Conservation (phyloP, 2,888 invertebrate genomes). For the Cerastoderma edule region DNA sequence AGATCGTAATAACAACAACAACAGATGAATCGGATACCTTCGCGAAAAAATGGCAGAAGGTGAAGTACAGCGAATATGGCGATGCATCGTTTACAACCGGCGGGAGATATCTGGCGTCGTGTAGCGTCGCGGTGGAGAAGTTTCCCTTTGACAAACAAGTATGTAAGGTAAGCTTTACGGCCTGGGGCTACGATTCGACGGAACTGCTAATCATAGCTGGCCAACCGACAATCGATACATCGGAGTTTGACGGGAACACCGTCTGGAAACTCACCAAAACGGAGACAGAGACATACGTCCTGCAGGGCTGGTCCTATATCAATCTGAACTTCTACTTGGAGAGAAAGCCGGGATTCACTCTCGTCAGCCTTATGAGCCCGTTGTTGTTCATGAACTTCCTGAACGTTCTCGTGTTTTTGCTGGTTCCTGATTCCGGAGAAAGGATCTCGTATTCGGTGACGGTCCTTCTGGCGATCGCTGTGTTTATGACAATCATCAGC, state of each 20-base stretch:
- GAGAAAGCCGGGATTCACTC: slow-evolving; percentile 55
- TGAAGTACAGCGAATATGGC: slow-evolving; percentile 34
- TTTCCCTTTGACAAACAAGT: slow-evolving; percentile 56
- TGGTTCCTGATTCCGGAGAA: slow-evolving; percentile 64
- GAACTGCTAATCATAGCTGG: slow-evolving; percentile 26
- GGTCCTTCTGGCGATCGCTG: slow-evolving; percentile 59
- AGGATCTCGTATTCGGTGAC: slow-evolving; percentile 61
- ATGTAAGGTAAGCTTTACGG: slow-evolving; percentile 40
- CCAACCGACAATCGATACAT: not conserved
- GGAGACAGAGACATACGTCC: not conserved
- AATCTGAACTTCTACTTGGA: slow-evolving; percentile 13
- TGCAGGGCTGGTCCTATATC: not conserved
- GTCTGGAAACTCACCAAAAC: slow-evolving; percentile 24
- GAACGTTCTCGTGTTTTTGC: slow-evolving; percentile 58
- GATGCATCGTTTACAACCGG: slow-evolving; percentile 34
- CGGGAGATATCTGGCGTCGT: slow-evolving; percentile 44
- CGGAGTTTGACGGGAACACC: slow-evolving; percentile 18
- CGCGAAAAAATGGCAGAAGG: slow-evolving; percentile 44
- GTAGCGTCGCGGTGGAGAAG: slow-evolving; percentile 42
- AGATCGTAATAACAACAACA: slow-evolving; percentile 46
- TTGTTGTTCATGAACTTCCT: slow-evolving; percentile 59
- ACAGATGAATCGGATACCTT: slow-evolving; percentile 35
- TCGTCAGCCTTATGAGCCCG: slow-evolving; percentile 58
- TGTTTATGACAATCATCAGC: slow-evolving; percentile 61
- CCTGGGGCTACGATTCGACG: slow-evolving; percentile 45